phyloP scores from a whole-genome alignment of 1,140 invertebrate genomes.

The Chironomus tepperi region DNA sequence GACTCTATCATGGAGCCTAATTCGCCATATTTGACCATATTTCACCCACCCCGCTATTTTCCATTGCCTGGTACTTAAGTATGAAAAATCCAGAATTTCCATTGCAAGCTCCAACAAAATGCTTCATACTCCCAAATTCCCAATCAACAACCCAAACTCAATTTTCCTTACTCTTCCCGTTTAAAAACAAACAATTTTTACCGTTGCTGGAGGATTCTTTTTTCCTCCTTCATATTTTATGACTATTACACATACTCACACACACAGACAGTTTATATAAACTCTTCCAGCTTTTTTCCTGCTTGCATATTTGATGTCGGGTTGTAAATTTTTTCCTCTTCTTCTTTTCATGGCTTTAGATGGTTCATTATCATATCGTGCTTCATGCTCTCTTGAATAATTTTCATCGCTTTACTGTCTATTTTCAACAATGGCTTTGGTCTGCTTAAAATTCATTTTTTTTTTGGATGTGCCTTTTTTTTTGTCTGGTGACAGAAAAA shows the following conservation, averaged over 20 bases:
- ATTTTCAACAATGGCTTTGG: neutral
- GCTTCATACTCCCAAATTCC: too few species aligned
- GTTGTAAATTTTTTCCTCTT: too few species aligned
- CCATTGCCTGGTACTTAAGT: too few species aligned
- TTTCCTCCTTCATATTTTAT: neutral
- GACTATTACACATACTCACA: neutral
- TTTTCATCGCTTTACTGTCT: neutral
- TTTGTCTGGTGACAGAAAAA: neutral
- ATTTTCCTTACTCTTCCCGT: too few species aligned
- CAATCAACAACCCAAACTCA: too few species aligned
- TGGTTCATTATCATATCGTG: constrained; percentile 12
- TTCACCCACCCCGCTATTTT: too few species aligned
- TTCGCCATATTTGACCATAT: too few species aligned
- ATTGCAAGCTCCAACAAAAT: too few species aligned
- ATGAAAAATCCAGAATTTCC: too few species aligned
- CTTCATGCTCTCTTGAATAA: constrained; percentile 12
- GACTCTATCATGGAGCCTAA: too few species aligned
- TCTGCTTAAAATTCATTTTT: neutral
- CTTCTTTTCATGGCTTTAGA: neutral
- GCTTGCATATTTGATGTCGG: neutral
- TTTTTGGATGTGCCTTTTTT: neutral
- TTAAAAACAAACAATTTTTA: too few species aligned
- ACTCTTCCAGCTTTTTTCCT: neutral
- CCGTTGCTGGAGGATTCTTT: neutral
- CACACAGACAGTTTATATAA: neutral